A percentile compares a stretch with the other conserved stretches of the same genome.
Evolutionary conservation across 2,797 vertebrate species (phyloP).

Genomic region (Synanceia verrucosa): DNA sequence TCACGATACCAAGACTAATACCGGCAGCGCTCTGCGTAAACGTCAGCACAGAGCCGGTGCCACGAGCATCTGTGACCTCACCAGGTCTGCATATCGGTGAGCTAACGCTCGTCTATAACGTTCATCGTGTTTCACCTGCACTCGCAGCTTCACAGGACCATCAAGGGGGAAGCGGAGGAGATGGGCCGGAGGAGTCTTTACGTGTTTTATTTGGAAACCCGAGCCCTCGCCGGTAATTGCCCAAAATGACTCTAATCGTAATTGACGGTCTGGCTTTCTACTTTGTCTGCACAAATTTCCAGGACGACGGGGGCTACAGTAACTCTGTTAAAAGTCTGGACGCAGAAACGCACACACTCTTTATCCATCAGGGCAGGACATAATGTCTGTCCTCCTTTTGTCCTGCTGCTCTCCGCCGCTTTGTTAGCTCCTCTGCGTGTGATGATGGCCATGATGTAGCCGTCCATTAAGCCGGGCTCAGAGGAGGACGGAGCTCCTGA

Average conservation of each 20-base stretch:
- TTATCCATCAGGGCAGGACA: constrained; percentile 71
- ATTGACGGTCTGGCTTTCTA: constrained; percentile 81
- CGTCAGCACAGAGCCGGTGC: constrained; percentile 12
- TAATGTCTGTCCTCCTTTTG: constrained; percentile 51
- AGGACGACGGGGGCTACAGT: constrained; percentile 58
- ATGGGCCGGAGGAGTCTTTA: constrained; percentile 67
- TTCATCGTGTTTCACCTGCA: constrained; percentile 64
- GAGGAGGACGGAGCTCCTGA: constrained; percentile 43
- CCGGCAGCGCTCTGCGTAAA: constrained; percentile 2
- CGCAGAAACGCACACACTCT: constrained; percentile 62
- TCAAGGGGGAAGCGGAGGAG: constrained; percentile 56
- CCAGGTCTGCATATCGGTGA: constrained; percentile 30
- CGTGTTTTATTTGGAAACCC: constrained; percentile 79
- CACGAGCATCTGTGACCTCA: constrained; percentile 39
- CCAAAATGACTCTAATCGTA: constrained; percentile 80
- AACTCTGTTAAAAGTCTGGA: constrained; percentile 68
- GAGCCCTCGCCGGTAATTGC: constrained; percentile 75
- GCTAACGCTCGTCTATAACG: constrained; percentile 26
- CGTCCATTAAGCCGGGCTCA: constrained; percentile 38
- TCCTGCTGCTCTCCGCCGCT: constrained; percentile 36
- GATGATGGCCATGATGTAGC: constrained; percentile 31
- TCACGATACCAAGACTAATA: constrained; percentile 7
- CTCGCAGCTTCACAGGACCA: constrained; percentile 65
- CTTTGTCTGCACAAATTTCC: constrained; percentile 78
- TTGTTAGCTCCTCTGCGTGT: constrained; percentile 11